Base-by-base conservation (phyloP, 2,797 vertebrate genomes). In the Anguilla obscura region DNA sequence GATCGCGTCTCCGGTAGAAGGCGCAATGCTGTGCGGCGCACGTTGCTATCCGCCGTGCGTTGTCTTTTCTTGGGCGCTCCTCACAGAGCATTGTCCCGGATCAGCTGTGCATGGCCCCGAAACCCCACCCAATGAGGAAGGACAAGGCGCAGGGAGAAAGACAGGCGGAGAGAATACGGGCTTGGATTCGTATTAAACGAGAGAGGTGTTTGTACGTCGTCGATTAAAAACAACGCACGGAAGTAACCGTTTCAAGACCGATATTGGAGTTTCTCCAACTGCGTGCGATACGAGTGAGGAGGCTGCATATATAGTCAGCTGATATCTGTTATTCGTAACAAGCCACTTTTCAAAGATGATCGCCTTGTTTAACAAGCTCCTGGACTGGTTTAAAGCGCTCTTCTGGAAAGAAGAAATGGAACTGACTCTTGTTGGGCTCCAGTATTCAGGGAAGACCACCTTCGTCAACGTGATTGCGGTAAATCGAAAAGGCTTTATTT, bases 401-500 rank as follows among this genome's bases (percentile, higher is more conserved):
- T 94, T 95, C 88, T 95, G 94, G 94, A 95, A 94, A 91, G 94
- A 95, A 90, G 94, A 94, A 91, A 95, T 95, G 94, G 94, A 95
- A 92, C 91, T 94, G 8, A 95, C 94, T 10, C 91, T 94, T 88
- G 94, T 94, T 87, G 94, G 94, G 88, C 92, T 95, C 90, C 94
- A 95, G 90, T 94, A 94, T 85, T 94, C 94, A 84, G 94, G 94
- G 90, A 95, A 95, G 93, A 94, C 94, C 79, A 94, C 94, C 86
- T 94, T 95, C 88, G 93, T 95, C 85, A 95, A 94, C 90, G 94
- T 95, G 80, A 93, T 94, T 88, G 94, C 93, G 93, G 94, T 95
- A 93, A 89, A 66, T 5, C 6, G 7, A 36, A 1, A 45, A n/a
- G 79, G 10, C 4, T 40, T 84, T 54, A 60, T 84, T 84, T n/a